A percentile compares a stretch with the other conserved stretches of the same genome.
These are phyloP conservation scores for Manacus vitellinus DNA, from an alignment of 2,113 vertebrate species.

Conservation along the genomic window DNA sequence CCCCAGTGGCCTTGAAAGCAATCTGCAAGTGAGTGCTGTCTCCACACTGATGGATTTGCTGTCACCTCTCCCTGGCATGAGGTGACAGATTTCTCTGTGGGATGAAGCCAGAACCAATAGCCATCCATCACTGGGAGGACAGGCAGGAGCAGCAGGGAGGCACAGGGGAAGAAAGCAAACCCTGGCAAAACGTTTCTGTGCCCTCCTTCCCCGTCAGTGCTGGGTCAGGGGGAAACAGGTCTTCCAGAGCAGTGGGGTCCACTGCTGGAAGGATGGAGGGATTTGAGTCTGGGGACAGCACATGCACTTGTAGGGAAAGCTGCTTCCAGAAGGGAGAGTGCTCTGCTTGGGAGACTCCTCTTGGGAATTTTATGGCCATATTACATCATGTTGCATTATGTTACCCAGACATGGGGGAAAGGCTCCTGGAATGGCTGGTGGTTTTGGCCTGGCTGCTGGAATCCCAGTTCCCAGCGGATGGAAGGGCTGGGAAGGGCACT, in stretches of 20 bases:
- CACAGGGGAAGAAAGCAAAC: neutral
- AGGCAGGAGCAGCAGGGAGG: conserved; percentile 9
- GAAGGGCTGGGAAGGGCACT: neutral
- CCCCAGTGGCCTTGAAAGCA: conserved; percentile 63
- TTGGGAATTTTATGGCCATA: neutral
- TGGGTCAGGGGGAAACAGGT: neutral
- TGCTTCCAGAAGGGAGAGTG: neutral
- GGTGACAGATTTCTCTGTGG: conserved; percentile 65
- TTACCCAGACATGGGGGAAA: neutral
- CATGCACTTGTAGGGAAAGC: neutral
- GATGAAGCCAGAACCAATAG: conserved; percentile 66
- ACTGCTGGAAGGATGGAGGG: neutral
- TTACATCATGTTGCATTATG: neutral
- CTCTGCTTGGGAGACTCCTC: neutral
- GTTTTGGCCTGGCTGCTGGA: neutral
- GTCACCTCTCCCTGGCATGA: conserved; percentile 60
- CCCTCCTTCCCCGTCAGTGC: neutral
- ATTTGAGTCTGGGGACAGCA: neutral
- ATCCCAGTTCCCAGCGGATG: neutral
- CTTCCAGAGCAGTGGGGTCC: neutral
- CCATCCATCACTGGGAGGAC: conserved; percentile 57
- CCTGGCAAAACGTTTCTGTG: neutral
- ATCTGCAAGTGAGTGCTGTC: conserved; percentile 53
- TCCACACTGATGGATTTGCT: conserved; percentile 70
- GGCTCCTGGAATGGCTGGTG: neutral